These are phyloP conservation scores for Rhynchotus rufescens DNA, from an alignment of 2,797 vertebrate genomes.

Conservation along the genomic window DNA sequence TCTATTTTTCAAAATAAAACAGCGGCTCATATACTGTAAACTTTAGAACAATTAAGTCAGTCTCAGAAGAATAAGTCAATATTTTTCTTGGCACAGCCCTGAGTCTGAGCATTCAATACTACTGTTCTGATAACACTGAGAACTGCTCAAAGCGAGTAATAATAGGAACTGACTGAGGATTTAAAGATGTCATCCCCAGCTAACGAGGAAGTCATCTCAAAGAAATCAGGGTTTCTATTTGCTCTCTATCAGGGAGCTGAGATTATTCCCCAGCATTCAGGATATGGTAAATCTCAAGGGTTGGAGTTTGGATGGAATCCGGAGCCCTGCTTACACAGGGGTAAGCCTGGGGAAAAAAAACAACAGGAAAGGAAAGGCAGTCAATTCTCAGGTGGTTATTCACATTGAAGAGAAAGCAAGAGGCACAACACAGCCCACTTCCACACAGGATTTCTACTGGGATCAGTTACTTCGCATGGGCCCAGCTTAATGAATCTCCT, in stretches of 20 bases:
- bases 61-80: slow-evolving; percentile 55
- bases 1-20: slow-evolving; percentile 16
- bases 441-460: not conserved
- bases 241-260: not conserved
- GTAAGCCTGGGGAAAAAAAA: not conserved
- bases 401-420: not conserved
- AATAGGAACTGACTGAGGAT: slow-evolving; percentile 33
- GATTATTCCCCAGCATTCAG: slow-evolving; percentile 15
- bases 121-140: slow-evolving; percentile 33
- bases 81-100: slow-evolving; percentile 47
- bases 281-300: not conserved
- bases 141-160: slow-evolving; percentile 14
- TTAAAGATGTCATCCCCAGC: not conserved
- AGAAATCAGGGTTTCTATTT: slow-evolving; percentile 29
- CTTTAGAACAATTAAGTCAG: slow-evolving; percentile 61
- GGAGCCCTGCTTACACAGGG: not conserved
- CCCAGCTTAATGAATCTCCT: not conserved
- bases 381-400: not conserved
- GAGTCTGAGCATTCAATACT: not conserved
- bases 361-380: not conserved
- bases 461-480: not conserved
- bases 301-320: not conserved
- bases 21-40: slow-evolving; percentile 44
- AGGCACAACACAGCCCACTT: not conserved
- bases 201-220: slow-evolving; percentile 21